Conservation (phyloP, 2,888 invertebrate species). For the Adela reaumurella region DNA sequence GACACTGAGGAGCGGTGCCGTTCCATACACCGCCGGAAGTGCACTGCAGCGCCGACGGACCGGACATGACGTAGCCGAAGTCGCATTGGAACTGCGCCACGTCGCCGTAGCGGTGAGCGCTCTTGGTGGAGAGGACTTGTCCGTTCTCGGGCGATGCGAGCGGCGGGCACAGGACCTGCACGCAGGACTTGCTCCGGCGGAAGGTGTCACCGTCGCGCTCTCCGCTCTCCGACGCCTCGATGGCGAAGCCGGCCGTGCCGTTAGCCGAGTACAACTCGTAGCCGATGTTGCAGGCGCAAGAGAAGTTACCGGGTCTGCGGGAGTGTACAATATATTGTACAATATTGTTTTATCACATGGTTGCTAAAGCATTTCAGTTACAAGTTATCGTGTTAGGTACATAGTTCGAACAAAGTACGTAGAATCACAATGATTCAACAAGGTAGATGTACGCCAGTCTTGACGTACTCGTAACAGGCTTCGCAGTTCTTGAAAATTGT, state of each 20-base stretch:
- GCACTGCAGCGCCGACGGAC: slow-evolving; percentile 81
- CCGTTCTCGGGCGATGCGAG: slow-evolving; percentile 81
- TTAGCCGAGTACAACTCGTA: slow-evolving; percentile 84
- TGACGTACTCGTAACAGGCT: too few species aligned
- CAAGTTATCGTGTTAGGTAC: too few species aligned
- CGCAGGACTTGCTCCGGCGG: slow-evolving; percentile 91
- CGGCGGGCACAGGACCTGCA: slow-evolving; percentile 84
- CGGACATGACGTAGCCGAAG: slow-evolving; percentile 91
- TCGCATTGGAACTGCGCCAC: slow-evolving; percentile 88
- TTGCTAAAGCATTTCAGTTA: too few species aligned
- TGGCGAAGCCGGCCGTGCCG: slow-evolving; percentile 83
- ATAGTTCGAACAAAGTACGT: too few species aligned
- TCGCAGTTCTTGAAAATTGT: too few species aligned
- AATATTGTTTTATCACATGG: too few species aligned
- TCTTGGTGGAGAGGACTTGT: slow-evolving; percentile 74
- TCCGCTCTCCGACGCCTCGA: slow-evolving; percentile 82
- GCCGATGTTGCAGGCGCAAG: slow-evolving; percentile 88
- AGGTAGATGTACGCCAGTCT: too few species aligned
- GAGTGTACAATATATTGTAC: slow-evolving; percentile 3
- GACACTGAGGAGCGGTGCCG: slow-evolving; percentile 88
- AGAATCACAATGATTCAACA: too few species aligned
- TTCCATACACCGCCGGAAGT: slow-evolving; percentile 92
- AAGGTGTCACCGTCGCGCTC: slow-evolving; percentile 84
- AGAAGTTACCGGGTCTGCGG: slow-evolving; percentile 75
- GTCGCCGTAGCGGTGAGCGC: slow-evolving; percentile 85